Percentiles rank a stretch among this genome's conserved stretches.
These are phyloP conservation scores for Drosophila suzukii DNA, from an alignment of 1,140 invertebrate genomes.

Conservation along the genomic window DNA sequence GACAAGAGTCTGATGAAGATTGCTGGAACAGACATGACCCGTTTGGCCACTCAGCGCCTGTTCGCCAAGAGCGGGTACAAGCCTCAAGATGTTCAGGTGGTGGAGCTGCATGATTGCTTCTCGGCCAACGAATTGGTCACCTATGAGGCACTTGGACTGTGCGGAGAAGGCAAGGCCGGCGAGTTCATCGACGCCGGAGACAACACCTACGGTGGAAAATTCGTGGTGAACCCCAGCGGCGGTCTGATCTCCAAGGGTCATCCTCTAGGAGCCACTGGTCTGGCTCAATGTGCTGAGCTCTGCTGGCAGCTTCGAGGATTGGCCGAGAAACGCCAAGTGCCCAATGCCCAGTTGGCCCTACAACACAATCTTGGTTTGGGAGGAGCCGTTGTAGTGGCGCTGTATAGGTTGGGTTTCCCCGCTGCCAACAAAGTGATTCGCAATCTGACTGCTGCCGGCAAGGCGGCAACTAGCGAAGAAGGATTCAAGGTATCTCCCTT, in stretches of 20 bases:
- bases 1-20: slow-evolving; percentile 93
- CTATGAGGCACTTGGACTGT: slow-evolving; percentile 98
- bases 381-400: slow-evolving; percentile 95
- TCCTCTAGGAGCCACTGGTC: slow-evolving; percentile 97
- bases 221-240: slow-evolving; percentile 98
- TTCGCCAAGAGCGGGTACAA: slow-evolving; percentile 92
- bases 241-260: slow-evolving; percentile 99
- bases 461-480: slow-evolving; percentile 77
- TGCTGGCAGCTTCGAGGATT: slow-evolving; percentile 96
- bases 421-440: slow-evolving; percentile 49
- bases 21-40: slow-evolving; percentile 98
- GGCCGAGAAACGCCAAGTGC: slow-evolving; percentile 96
- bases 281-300: slow-evolving; percentile 98
- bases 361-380: slow-evolving; percentile 99
- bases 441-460: slow-evolving; percentile 80
- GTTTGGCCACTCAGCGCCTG: slow-evolving; percentile 91
- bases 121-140: slow-evolving; percentile 98
- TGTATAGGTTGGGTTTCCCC: slow-evolving; percentile 95
- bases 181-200: slow-evolving; percentile 96
- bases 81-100: slow-evolving; percentile 94
- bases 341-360: slow-evolving; percentile 92
- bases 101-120: slow-evolving; percentile 99
- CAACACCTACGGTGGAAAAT: slow-evolving; percentile 99
- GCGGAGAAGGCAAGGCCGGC: slow-evolving; percentile 94
- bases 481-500: slow-evolving; percentile 85